Evolutionary conservation across 2,888 invertebrate genomes (phyloP), one percentile per base, ranked within the genome.

Genomic region (Conomelus anceps): DNA sequence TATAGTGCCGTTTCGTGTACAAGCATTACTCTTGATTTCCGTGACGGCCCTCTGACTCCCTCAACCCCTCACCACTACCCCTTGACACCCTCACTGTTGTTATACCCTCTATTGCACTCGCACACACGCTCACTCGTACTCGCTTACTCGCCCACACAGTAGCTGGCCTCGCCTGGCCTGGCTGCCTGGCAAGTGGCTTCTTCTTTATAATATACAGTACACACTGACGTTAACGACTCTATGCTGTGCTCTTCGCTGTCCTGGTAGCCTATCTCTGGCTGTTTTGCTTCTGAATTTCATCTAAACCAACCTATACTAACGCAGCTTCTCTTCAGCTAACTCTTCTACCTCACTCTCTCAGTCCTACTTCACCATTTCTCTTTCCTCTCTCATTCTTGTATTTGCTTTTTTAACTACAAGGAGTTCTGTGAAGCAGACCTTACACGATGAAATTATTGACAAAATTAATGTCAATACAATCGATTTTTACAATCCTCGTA

Each of bases 21-120:
- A 90, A 90, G 91, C 91, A 92, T 92, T 92, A 92, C 91, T 92
- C 92, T 92, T 92, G 92, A 92, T 92, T 92, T 91, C 91, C 91
- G 90, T 90, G 91, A 90, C 91, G 88, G 86, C 86, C 86, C 26
- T 26, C 90, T 89, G 23, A 89, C 84, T 24, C 86, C 87, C 34
- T 26, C 88, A 87, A 41, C 90, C 89, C 20, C 23, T 86, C 41
- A 23, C 89, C 88, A 84, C 89, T 23, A 63, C 22, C 86, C 29
- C 88, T 17, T 20, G 7, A n/a, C 84, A 22, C 84, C 24, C 9
- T 11, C n/a, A 85, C 23, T 24, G 23, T 23, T 24, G 86, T 86
- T 90, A 88, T 89, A 85, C 89, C 89, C 89, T 89, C 89, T 85
- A 89, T 63, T 63, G 63, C 84, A 26, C 88, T 85, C 26, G 26